A percentile compares a stretch with the other conserved stretches of the same genome.
Evolutionary conservation across 2,888 invertebrate genomes (phyloP).

Genomic region (Caenorhabditis angaria): DNA sequence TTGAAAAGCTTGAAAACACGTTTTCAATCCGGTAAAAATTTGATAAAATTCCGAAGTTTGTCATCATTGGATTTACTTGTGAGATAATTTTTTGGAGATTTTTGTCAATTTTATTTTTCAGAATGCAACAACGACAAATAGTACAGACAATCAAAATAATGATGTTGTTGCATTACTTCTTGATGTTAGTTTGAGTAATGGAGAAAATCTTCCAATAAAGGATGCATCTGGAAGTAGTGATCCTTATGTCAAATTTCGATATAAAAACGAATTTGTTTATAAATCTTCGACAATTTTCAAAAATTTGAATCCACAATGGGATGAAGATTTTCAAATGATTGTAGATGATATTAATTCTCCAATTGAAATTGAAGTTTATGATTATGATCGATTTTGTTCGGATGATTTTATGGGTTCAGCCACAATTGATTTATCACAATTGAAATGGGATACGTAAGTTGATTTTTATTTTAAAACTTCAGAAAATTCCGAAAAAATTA

Average conservation of each 20-base stretch:
- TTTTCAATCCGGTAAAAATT: not conserved
- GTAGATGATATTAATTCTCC: constrained; percentile 87
- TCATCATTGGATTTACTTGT: not conserved
- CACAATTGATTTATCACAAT: constrained; percentile 79
- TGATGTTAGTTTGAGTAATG: constrained; percentile 69
- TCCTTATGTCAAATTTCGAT: constrained; percentile 71
- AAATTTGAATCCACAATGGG: constrained; percentile 96
- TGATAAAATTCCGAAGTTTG: not conserved
- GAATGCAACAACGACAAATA: not conserved
- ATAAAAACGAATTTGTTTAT: constrained; percentile 80
- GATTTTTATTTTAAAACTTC: not conserved
- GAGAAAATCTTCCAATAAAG: constrained; percentile 65
- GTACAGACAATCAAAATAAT: constrained; percentile 21
- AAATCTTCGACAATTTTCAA: constrained; percentile 93
- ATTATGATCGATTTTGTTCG: constrained; percentile 90
- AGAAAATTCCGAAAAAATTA: not conserved
- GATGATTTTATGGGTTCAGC: constrained; percentile 98
- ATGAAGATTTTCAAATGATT: constrained; percentile 90
- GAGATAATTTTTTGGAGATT: too few relatives aligned
- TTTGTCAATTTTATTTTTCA: constrained; percentile 8
- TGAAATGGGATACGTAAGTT: constrained; percentile 63
- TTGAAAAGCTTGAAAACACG: not conserved
- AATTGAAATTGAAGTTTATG: constrained; percentile 90
- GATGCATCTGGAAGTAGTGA: constrained; percentile 70
- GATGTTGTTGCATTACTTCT: constrained; percentile 61